A percentile compares a stretch with the other conserved stretches of the same genome.
These are phyloP conservation scores for Caenorhabditis drosophilae DNA, from an alignment of 2,888 invertebrate genomes.

Conservation along the genomic window DNA sequence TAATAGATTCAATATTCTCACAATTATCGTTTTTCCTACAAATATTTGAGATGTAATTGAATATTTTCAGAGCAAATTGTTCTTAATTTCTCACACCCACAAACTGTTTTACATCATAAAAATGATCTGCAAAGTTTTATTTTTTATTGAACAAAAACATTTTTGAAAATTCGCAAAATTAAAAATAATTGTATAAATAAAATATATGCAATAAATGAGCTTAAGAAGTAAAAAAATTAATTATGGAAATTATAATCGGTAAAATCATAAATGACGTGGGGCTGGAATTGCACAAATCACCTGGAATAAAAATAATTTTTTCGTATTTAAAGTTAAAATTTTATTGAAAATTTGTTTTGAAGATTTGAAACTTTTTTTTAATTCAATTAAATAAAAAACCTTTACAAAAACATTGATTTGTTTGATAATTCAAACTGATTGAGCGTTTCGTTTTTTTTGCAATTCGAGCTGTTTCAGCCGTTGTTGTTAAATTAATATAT, in stretches of 20 bases:
- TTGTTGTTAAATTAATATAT: conserved; percentile 20
- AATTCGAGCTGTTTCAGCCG: neutral
- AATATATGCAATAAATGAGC: conserved; percentile 8
- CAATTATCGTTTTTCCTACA: too few species aligned
- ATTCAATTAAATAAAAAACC: conserved; percentile 11
- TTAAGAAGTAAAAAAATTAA: conserved; percentile 10
- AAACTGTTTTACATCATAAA: too few species aligned
- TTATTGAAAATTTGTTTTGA: conserved; percentile 3
- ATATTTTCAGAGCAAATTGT: too few species aligned
- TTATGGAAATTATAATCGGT: conserved; percentile 6
- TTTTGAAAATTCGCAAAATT: conserved; percentile 9
- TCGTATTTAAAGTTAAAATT: neutral
- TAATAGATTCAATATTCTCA: too few species aligned
- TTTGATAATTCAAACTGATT: conserved; percentile 9
- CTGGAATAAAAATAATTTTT: conserved; percentile 10
- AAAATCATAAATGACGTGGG: neutral
- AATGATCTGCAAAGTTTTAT: too few species aligned
- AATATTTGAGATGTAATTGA: too few species aligned
- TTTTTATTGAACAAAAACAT: too few species aligned
- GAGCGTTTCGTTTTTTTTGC: conserved; percentile 10
- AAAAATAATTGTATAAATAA: conserved; percentile 21
- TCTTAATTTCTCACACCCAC: too few species aligned
- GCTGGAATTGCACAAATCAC: conserved; percentile 23
- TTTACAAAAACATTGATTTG: conserved; percentile 32
- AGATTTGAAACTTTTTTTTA: too few species aligned